Evolutionary conservation across 2,113 vertebrate genomes (phyloP).

Genomic region (Calidris pygmaea): DNA sequence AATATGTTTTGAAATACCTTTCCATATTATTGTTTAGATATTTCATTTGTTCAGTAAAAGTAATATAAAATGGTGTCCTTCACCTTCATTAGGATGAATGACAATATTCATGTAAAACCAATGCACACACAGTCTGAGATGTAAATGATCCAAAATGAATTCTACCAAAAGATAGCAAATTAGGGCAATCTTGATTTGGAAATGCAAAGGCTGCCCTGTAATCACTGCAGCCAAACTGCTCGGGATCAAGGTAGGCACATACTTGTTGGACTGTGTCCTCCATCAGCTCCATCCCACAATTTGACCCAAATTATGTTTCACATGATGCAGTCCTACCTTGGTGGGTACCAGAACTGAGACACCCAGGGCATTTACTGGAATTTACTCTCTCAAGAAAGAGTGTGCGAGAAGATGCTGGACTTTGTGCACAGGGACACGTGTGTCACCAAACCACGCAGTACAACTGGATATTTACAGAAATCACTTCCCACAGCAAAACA

Average conservation of each 20-base stretch:
- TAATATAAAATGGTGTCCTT: background rate
- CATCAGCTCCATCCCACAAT: background rate
- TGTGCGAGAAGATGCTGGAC: too few relatives aligned
- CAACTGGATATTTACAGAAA: background rate
- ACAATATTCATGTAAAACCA: background rate
- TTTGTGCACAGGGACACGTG: fast-evolving
- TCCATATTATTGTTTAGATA: background rate
- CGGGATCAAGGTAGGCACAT: background rate
- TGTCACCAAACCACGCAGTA: fast-evolving
- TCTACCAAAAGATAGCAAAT: background rate
- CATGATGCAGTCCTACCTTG: too few relatives aligned
- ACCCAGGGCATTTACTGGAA: background rate
- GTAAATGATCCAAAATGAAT: background rate
- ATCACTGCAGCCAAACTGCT: background rate
- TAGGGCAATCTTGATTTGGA: background rate
- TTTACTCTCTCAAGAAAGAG: background rate
- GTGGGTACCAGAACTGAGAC: background rate
- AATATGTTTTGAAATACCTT: background rate
- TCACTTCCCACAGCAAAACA: background rate
- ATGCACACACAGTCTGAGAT: fast-evolving
- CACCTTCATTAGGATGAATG: background rate
- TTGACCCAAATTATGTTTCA: background rate
- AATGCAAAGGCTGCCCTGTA: background rate
- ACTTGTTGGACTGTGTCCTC: background rate
- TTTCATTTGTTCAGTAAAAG: background rate